phyloP scores from a whole-genome alignment of 2,888 invertebrate genomes.

The Acanthococcus lagerstroemiae region DNA sequence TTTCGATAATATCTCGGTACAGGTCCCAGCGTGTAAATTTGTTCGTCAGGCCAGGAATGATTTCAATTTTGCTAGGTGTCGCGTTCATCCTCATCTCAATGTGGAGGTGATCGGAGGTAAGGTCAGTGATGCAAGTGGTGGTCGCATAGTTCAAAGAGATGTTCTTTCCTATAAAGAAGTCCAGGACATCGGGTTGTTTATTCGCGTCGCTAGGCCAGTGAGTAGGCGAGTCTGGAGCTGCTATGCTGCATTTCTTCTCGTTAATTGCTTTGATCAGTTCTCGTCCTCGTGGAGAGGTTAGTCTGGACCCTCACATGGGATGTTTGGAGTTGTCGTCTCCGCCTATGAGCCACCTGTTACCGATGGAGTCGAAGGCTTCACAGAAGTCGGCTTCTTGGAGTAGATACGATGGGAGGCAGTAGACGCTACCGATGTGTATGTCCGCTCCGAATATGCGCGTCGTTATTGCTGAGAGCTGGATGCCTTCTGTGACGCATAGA shows the following conservation, averaged over 20 bases:
- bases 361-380: conserved; percentile 33
- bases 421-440: no score
- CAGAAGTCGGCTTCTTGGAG: no score
- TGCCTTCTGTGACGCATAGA: neutral
- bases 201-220: conserved; percentile 33
- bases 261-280: no score
- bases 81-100: neutral
- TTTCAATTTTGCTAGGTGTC: neutral
- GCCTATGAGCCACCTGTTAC: conserved; percentile 34
- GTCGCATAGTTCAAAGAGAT: neutral
- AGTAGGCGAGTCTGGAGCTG: no score
- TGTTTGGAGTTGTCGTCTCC: no score
- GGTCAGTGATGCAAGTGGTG: neutral
- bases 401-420: no score
- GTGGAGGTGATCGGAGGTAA: neutral
- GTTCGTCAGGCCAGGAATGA: neutral
- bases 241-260: no score
- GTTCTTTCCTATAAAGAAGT: neutral
- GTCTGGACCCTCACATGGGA: conserved; percentile 36
- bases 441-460: neutral
- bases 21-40: neutral
- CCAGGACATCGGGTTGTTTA: neutral
- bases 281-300: conserved; percentile 28
- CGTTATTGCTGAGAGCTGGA: neutral
- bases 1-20: neutral